Base-by-base conservation (phyloP, 2,888 invertebrate genomes). In the Eupithecia dodoneata region DNA sequence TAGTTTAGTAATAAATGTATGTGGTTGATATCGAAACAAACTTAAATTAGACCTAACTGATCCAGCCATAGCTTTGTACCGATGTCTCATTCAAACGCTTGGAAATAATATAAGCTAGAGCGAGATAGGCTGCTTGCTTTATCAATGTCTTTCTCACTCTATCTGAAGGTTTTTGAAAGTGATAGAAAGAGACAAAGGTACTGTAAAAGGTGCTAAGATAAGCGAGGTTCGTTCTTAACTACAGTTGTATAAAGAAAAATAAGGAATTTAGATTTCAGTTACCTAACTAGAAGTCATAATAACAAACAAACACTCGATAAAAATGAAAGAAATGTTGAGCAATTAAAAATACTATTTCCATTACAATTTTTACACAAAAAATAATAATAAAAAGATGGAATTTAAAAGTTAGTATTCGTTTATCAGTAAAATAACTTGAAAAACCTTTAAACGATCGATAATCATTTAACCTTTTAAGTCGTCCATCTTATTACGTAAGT, bases 301-400 rank as follows among this genome's bases (percentile, higher is more conserved):
- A 74, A 82, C 74, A 81, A 81, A 66, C 78, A 83, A 18, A 59
- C 78, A 85, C 79, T 79, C 80, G 81, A 81, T 79, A 75, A 80
- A 75, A 78, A 81, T 79, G 76, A 80, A 75, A 78, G 76, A 81
- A 73, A 83, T 84, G 41, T 79, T 87, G 87, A 87, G 87, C 87
- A 87, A 86, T 65, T 71, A 71, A 76, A 67, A 49, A 55, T 42
- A 69, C 55, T 80, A 78, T 70, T 72, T 71, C 75, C 73, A 70
- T 79, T 79, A 77, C 65, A 52, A 70, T 49, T 70, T 45, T 45
- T 47, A 45, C n/a, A 47, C 18, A 70, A 70, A 45, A 18, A 70
- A n/a, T n/a, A 70, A 69, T 47, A 30, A 42, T 66, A 66, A 66
- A 18, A 65, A 18, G 59, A 45, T 10, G n/a, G 67, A 45, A 42